phyloP scores from a whole-genome alignment of 2,113 vertebrate species.

The Oncorhynchus keta region DNA sequence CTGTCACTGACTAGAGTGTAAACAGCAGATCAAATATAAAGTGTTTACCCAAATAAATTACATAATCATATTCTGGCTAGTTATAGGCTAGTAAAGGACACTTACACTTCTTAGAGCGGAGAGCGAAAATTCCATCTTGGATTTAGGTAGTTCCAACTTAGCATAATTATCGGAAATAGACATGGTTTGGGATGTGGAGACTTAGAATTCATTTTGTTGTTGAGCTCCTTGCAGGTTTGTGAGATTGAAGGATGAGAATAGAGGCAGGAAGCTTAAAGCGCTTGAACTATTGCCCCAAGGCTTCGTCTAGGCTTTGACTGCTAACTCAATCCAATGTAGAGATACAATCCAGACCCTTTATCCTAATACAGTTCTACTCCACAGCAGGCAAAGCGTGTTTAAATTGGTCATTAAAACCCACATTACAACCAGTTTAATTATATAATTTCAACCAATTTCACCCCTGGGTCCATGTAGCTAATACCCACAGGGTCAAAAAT shows the following conservation, averaged over 20 bases:
- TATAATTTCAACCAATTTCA: too few relatives aligned
- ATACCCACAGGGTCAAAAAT: not conserved
- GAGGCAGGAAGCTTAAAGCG: not conserved
- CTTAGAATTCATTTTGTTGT: not conserved
- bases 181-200: not conserved
- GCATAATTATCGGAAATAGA: not conserved
- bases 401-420: too few relatives aligned
- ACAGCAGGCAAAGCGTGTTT: too few relatives aligned
- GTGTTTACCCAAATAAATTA: constrained; percentile 35
- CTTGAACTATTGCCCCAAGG: not conserved
- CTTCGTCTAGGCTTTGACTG: not conserved
- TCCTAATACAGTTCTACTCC: not conserved
- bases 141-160: not conserved
- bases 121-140: not conserved
- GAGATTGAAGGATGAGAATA: not conserved
- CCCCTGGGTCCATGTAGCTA: not conserved
- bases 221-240: not conserved
- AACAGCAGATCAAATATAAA: constrained; percentile 37
- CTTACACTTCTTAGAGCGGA: not conserved
- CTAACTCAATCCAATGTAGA: not conserved
- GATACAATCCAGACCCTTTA: not conserved
- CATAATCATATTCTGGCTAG: constrained; percentile 14
- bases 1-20: not conserved
- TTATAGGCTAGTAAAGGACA: not conserved
- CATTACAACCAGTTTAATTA: too few relatives aligned